Conservation (phyloP, 2,797 vertebrate species). For the Epinephelus awoara region DNA sequence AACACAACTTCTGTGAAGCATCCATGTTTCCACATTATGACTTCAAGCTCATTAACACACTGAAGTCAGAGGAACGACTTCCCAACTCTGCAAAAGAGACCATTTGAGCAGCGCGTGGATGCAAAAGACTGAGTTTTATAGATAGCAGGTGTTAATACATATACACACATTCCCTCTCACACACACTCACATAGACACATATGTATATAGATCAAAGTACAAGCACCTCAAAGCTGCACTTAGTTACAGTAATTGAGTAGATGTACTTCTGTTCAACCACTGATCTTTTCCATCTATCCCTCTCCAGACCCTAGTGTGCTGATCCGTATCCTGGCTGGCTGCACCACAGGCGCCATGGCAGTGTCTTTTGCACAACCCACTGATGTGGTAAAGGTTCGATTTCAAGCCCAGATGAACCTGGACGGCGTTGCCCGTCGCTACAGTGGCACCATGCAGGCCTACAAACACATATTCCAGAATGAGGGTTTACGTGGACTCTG, state of each 20-base stretch:
- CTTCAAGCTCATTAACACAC: no score
- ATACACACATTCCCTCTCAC: no score
- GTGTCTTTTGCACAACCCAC: conserved; percentile 92
- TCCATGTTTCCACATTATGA: no score
- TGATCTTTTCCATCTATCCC: not conserved
- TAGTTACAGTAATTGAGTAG: not conserved
- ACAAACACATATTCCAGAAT: conserved; percentile 89
- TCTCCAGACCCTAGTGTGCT: conserved; percentile 82
- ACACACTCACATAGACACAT: no score
- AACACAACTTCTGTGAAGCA: no score
- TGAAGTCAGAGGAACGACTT: no score
- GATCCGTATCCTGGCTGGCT: conserved; percentile 88
- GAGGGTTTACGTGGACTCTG: conserved; percentile 90
- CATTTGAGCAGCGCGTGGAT: no score
- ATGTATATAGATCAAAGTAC: not conserved
- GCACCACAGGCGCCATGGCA: conserved; percentile 90
- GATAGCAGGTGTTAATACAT: no score
- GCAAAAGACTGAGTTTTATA: no score
- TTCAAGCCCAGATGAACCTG: conserved; percentile 90
- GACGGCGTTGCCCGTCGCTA: conserved; percentile 88
- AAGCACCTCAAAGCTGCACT: not conserved
- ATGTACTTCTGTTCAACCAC: no score
- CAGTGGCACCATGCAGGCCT: conserved; percentile 90
- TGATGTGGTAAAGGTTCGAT: conserved; percentile 92
- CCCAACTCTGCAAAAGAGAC: no score